Evolutionary conservation across 2,113 vertebrate species (phyloP).

Genomic region (Himantopus leucocephalus): DNA sequence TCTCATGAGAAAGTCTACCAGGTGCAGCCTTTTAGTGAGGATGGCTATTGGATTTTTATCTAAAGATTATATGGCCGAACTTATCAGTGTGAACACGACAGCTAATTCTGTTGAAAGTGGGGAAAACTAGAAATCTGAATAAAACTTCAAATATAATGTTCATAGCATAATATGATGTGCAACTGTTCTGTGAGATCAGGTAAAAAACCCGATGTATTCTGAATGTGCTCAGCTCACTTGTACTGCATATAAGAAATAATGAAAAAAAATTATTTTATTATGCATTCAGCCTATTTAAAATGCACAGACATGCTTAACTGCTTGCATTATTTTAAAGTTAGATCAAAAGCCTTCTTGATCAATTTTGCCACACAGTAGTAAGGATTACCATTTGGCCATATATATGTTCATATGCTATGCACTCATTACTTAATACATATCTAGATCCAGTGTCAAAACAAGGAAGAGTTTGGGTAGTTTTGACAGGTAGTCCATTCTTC

Average conservation of each 20-base stretch:
- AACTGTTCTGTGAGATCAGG: not conserved
- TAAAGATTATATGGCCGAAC: not conserved
- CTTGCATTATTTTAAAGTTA: not conserved
- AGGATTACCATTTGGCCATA: not conserved
- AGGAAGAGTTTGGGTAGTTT: not conserved
- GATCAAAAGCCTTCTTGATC: not conserved
- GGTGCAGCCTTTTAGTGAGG: not conserved
- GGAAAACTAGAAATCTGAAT: not conserved
- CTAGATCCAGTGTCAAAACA: not conserved
- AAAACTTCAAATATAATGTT: not conserved
- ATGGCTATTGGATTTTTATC: not conserved
- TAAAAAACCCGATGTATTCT: not conserved
- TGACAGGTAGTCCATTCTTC: not conserved
- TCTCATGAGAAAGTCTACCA: not conserved
- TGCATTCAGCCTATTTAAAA: not conserved
- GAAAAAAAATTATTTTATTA: not conserved
- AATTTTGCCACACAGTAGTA: not conserved
- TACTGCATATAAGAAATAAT: not conserved
- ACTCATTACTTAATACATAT: not conserved
- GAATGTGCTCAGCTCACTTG: not conserved
- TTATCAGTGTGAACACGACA: not conserved
- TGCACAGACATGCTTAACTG: not conserved
- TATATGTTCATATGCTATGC: not conserved
- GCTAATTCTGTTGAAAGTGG: not conserved
- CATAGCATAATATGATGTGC: not conserved